Conservation (phyloP, 2,888 invertebrate genomes). For the Aphodius sticticus region DNA sequence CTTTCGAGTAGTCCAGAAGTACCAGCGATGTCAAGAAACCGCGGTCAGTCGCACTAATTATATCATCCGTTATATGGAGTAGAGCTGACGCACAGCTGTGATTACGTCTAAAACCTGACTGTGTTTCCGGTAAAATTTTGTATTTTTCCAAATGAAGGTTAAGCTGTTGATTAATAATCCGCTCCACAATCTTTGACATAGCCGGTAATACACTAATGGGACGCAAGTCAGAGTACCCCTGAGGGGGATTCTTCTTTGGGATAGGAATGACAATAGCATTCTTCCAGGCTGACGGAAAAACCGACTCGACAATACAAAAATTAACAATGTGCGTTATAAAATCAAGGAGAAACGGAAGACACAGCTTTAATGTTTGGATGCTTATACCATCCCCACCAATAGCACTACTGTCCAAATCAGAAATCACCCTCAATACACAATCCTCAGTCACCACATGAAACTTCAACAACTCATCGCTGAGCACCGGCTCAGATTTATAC, state of each 20-base stretch:
- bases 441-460: background rate
- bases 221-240: slow-evolving; percentile 39
- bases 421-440: background rate
- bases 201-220: slow-evolving; percentile 44
- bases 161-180: slow-evolving; percentile 41
- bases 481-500: background rate
- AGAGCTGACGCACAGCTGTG: slow-evolving; percentile 17
- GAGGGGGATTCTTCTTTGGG: background rate
- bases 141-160: slow-evolving; percentile 39
- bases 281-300: background rate
- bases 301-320: background rate
- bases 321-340: background rate
- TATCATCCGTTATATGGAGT: slow-evolving; percentile 20
- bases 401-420: background rate
- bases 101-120: slow-evolving; percentile 19
- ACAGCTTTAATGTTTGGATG: background rate
- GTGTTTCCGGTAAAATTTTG: slow-evolving; percentile 40
- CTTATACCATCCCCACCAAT: background rate
- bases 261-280: background rate
- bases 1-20: slow-evolving; percentile 23
- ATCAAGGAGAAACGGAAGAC: background rate
- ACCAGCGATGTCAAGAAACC: slow-evolving; percentile 42
- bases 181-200: slow-evolving; percentile 43
- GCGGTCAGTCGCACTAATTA: slow-evolving; percentile 34
- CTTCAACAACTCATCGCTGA: background rate